A percentile compares a stretch with the other conserved stretches of the same genome.
phyloP scores from a whole-genome alignment of 2,888 invertebrate genomes.

The Ommatoiulus sabulosus region DNA sequence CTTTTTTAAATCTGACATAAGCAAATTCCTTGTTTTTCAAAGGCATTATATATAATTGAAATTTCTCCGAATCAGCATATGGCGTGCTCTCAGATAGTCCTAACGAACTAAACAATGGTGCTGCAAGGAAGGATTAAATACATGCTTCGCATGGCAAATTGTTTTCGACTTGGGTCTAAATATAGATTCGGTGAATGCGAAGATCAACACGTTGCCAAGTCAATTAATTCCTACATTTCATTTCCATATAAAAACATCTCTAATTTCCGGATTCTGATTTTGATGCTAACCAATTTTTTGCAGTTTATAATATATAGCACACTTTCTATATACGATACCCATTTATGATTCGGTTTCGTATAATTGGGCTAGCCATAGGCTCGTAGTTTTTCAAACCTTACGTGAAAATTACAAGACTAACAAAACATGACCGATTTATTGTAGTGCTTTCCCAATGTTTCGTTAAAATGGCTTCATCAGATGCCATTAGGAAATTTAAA shows the following conservation, averaged over 20 bases:
- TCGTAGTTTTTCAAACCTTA: too few relatives aligned
- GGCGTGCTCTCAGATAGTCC: neutral
- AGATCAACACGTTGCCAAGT: slow-evolving; percentile 40
- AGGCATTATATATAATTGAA: neutral
- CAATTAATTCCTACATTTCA: neutral
- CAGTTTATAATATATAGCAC: too few relatives aligned
- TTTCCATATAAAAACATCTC: neutral
- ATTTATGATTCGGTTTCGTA: too few relatives aligned
- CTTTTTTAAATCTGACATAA: too few relatives aligned
- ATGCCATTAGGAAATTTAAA: too few relatives aligned
- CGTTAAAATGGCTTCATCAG: too few relatives aligned
- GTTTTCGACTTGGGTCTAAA: neutral
- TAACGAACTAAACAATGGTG: neutral
- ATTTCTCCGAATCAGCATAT: neutral
- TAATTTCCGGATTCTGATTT: neutral
- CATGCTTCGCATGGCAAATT: neutral
- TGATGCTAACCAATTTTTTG: neutral
- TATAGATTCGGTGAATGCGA: slow-evolving; percentile 9
- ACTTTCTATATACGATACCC: too few relatives aligned
- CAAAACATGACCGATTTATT: too few relatives aligned
- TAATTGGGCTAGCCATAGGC: too few relatives aligned
- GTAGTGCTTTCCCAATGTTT: too few relatives aligned
- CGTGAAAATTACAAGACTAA: too few relatives aligned
- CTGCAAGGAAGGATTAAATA: neutral
- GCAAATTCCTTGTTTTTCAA: neutral